phyloP scores from a whole-genome alignment of 2,113 vertebrate genomes.

The Nothocercus julius region DNA sequence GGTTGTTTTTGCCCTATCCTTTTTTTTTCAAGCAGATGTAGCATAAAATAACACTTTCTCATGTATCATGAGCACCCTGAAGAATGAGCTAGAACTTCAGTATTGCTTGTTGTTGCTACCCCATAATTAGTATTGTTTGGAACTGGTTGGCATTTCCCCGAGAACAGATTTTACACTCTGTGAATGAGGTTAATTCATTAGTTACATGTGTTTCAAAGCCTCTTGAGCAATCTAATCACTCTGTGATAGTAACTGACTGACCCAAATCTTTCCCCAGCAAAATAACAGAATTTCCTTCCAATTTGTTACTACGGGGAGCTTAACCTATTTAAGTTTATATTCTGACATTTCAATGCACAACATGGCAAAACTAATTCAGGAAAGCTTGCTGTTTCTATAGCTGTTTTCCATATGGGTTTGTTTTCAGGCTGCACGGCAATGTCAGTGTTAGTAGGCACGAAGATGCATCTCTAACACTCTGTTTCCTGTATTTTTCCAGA shows the following conservation, averaged over 20 bases:
- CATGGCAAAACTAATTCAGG: background rate
- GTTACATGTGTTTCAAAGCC: constrained; percentile 71
- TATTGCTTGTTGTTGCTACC: background rate
- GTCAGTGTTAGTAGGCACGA: background rate
- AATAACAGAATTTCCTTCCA: background rate
- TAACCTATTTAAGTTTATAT: constrained; percentile 23
- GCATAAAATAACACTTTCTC: background rate
- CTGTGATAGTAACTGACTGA: constrained; percentile 63
- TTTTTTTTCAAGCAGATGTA: background rate
- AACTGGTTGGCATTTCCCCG: constrained; percentile 63
- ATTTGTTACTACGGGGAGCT: background rate
- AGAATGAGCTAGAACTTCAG: background rate
- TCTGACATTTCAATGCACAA: background rate
- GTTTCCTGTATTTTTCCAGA: background rate
- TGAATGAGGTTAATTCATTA: constrained; percentile 72
- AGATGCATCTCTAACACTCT: background rate
- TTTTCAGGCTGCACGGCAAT: background rate
- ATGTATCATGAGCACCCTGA: background rate
- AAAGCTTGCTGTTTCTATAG: background rate
- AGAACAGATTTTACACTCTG: constrained; percentile 63
- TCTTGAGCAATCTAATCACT: constrained; percentile 56
- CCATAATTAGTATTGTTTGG: constrained; percentile 63
- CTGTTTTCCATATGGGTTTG: background rate
- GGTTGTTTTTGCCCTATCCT: background rate
- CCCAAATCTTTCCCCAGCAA: constrained; percentile 45